A percentile compares a stretch with the other conserved stretches of the same genome.
phyloP scores from a whole-genome alignment of 30 jellyfish, hydroid and myxozoan genomes.

The Hydra vulgaris region DNA sequence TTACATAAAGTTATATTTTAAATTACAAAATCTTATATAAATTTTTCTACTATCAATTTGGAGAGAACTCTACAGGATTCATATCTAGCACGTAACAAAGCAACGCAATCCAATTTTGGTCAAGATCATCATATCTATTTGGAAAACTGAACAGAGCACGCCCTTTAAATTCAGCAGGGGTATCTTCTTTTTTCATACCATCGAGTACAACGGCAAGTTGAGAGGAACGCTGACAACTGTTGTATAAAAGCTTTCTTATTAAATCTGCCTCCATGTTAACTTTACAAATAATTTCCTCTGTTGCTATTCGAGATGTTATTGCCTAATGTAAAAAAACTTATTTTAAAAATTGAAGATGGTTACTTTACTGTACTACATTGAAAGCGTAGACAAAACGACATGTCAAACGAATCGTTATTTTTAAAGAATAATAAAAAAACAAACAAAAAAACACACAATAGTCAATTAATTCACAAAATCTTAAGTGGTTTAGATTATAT shows the following conservation, averaged over 20 bases:
- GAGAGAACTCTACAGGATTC: background rate
- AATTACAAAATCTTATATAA: too few species aligned
- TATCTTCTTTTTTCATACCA: slow-evolving; percentile 10
- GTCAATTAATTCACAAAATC: too few species aligned
- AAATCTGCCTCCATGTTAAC: slow-evolving; percentile 1
- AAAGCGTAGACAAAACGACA: too few species aligned
- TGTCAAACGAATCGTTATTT: too few species aligned
- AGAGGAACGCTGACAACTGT: slow-evolving; percentile 12
- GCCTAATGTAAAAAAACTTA: background rate
- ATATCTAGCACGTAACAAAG: slow-evolving; percentile 14
- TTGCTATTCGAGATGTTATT: background rate
- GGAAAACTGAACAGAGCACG: slow-evolving; percentile 17
- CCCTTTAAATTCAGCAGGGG: background rate
- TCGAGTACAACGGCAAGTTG: slow-evolving; percentile 14
- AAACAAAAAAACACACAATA: too few species aligned
- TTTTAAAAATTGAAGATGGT: too few species aligned
- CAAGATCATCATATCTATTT: background rate
- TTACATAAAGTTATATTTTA: too few species aligned
- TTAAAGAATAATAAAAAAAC: too few species aligned
- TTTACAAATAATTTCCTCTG: slow-evolving; percentile 12
- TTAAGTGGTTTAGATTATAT: too few species aligned
- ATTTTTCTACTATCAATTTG: too few species aligned
- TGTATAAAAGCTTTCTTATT: slow-evolving; percentile 3
- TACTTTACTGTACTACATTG: too few species aligned
- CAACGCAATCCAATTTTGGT: background rate